Evolutionary conservation across 92 coral and sea anemone species (phyloP).

Genomic region (Epizoanthus illoricatus): DNA sequence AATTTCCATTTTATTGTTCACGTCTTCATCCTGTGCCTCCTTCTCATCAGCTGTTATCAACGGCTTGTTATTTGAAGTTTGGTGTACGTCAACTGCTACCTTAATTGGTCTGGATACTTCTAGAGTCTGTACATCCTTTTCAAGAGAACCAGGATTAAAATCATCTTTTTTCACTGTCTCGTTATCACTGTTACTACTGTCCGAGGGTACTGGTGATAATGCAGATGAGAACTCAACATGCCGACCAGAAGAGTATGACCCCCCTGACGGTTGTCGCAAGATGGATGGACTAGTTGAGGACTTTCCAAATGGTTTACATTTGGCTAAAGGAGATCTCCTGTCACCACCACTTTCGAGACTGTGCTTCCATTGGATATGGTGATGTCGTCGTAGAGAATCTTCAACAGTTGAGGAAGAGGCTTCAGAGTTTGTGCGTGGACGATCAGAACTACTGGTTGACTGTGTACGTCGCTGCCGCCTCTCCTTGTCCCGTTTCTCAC

Average conservation of each 20-base stretch:
- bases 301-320: slow-evolving; percentile 60
- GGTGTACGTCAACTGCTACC: slow-evolving; percentile 23
- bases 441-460: slow-evolving; percentile 79
- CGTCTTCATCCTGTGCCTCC: neutral
- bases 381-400: slow-evolving; percentile 58
- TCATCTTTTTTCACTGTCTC: neutral
- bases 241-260: slow-evolving; percentile 70
- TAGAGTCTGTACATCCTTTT: neutral
- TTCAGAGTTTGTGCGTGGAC: slow-evolving; percentile 91
- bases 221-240: slow-evolving; percentile 94
- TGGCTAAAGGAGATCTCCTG: slow-evolving; percentile 59
- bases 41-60: neutral
- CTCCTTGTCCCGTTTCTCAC: slow-evolving; percentile 78
- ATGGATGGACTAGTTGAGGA: slow-evolving; percentile 72
- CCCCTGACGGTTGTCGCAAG: slow-evolving; percentile 63
- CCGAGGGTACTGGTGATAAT: slow-evolving; percentile 94
- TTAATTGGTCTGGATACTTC: neutral
- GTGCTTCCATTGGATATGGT: slow-evolving; percentile 66
- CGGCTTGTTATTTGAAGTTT: neutral
- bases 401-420: slow-evolving; percentile 81
- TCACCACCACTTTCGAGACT: slow-evolving; percentile 55
- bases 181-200: slow-evolving; percentile 80
- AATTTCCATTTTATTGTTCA: neutral
- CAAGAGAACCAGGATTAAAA: no score
- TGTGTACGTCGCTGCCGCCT: slow-evolving; percentile 61